Percentiles rank a stretch among this genome's conserved stretches.
phyloP scores from a whole-genome alignment of 2,797 vertebrate genomes.

The Lutjanus campechanus region DNA sequence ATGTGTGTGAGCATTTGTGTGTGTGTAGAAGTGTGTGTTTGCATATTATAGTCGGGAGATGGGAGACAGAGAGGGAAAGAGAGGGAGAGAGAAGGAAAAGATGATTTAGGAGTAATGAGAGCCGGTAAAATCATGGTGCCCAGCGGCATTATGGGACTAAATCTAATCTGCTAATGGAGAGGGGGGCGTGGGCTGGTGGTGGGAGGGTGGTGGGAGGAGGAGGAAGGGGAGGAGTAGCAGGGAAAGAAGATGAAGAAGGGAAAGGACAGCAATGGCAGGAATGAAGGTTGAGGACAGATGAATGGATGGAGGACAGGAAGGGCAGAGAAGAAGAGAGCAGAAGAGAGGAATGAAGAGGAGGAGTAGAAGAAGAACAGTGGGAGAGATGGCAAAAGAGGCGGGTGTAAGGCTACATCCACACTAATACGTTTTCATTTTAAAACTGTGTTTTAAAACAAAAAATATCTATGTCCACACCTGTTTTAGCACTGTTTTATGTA shows the following conservation, averaged over 20 bases:
- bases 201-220: slow-evolving; percentile 28
- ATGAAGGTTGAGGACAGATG: slow-evolving; percentile 57
- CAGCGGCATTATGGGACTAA: slow-evolving; percentile 82
- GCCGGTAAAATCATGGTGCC: slow-evolving; percentile 83
- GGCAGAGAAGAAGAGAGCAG: neutral
- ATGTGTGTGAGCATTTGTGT: slow-evolving; percentile 34
- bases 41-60: slow-evolving; percentile 57
- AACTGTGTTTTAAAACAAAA: too few species aligned
- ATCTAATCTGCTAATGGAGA: slow-evolving; percentile 85
- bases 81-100: slow-evolving; percentile 64
- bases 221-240: slow-evolving; percentile 25
- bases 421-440: too few species aligned
- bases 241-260: slow-evolving; percentile 39
- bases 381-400: neutral
- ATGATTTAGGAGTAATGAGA: slow-evolving; percentile 85
- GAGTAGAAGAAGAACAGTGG: neutral
- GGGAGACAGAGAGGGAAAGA: slow-evolving; percentile 1
- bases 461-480: too few species aligned
- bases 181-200: slow-evolving; percentile 40
- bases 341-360: neutral
- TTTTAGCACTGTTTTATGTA: too few species aligned
- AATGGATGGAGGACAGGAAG: slow-evolving; percentile 26
- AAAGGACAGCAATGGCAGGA: slow-evolving; percentile 41
- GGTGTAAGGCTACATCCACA: too few species aligned
- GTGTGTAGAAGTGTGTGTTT: slow-evolving; percentile 54